Percentiles rank a stretch among this genome's conserved stretches.
Evolutionary conservation across 2,113 vertebrate species (phyloP).

Genomic region (Mixornis gularis): DNA sequence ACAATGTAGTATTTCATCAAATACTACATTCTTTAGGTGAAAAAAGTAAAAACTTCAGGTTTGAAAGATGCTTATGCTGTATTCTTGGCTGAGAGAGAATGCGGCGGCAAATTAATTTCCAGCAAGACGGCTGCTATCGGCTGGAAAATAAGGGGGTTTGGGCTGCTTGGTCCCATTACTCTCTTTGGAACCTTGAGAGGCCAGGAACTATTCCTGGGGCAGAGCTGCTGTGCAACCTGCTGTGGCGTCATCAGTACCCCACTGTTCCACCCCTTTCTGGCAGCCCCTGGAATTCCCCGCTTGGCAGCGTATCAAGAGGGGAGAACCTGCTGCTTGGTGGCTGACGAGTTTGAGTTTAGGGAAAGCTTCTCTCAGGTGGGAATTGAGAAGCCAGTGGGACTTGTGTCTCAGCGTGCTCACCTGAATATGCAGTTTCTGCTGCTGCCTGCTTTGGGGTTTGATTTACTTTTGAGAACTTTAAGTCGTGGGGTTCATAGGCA

Average conservation of each 20-base stretch:
- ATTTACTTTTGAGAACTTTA: not conserved
- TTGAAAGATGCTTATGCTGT: not conserved
- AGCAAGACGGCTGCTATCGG: not conserved
- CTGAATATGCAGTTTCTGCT: not conserved
- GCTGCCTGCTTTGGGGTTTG: not conserved
- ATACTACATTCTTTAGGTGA: not conserved
- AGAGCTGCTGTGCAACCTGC: not conserved
- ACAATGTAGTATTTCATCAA: not conserved
- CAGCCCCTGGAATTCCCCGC: not conserved
- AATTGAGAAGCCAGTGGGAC: accelerated
- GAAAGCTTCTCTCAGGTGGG: accelerated
- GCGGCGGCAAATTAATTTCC: not conserved
- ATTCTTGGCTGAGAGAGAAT: not conserved
- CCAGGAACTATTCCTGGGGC: not conserved
- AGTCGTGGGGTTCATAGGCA: not conserved
- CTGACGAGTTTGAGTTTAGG: accelerated
- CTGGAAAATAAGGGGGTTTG: not conserved
- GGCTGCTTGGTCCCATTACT: not conserved
- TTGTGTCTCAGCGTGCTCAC: not conserved
- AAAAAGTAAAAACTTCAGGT: not conserved
- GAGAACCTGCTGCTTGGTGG: not conserved
- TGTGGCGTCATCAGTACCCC: not conserved
- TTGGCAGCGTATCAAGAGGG: not conserved
- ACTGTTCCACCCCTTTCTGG: not conserved
- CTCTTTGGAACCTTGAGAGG: accelerated